Evolutionary conservation across 2,113 vertebrate species (phyloP).

Genomic region (Maccullochella peelii): DNA sequence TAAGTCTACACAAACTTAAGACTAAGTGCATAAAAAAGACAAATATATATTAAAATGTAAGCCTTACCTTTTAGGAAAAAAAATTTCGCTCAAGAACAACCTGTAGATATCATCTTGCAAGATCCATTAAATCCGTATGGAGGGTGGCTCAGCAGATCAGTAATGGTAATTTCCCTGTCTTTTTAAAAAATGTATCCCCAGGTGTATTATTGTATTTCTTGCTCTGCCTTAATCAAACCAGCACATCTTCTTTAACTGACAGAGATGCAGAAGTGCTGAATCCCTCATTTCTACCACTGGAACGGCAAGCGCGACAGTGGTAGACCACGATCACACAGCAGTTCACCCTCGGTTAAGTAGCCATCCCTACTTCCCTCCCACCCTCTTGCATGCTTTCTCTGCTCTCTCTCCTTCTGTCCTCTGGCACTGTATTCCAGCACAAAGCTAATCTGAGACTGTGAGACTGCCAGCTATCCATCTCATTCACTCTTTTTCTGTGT

Average conservation of each 20-base stretch:
- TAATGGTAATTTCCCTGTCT: not conserved
- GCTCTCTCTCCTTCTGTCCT: conserved; percentile 56
- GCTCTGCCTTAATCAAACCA: conserved; percentile 7
- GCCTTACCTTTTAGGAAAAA: conserved; percentile 70
- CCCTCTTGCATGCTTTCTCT: conserved; percentile 44
- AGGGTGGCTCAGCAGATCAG: not conserved
- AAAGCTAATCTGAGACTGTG: conserved; percentile 71
- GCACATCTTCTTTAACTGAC: conserved; percentile 34
- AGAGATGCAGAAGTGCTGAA: conserved; percentile 15
- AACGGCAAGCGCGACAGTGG: conserved; percentile 8
- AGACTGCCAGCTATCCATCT: conserved; percentile 51
- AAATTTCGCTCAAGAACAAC: conserved; percentile 27
- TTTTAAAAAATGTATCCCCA: conserved; percentile 17
- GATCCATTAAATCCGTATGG: conserved; percentile 23
- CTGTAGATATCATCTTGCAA: conserved; percentile 46
- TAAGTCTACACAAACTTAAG: not conserved
- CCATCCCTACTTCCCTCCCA: conserved; percentile 51
- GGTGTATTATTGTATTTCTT: not conserved
- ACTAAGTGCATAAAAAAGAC: not conserved
- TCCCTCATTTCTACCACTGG: conserved; percentile 24
- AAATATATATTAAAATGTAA: conserved; percentile 14
- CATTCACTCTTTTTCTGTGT: conserved; percentile 10
- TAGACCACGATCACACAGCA: conserved; percentile 48
- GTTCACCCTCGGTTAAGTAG: conserved; percentile 59
- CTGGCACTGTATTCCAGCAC: conserved; percentile 64